Evolutionary conservation across 1,140 invertebrate species (phyloP), one percentile per base, ranked within the genome.

Genomic region (Tyrophagus putrescentiae): DNA sequence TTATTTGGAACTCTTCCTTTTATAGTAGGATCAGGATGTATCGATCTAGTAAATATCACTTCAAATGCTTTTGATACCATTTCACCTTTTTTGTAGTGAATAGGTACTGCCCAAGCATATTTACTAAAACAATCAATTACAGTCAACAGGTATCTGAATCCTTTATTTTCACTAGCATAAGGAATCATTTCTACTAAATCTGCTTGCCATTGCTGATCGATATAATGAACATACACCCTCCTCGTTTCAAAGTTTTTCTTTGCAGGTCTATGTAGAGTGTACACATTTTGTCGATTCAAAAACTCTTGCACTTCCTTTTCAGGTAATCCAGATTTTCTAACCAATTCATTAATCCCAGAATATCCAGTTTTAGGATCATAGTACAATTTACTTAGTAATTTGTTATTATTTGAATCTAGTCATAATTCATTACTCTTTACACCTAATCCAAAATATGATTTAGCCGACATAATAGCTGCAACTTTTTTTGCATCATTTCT

Each of bases 111-210:
- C 66, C 61, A 69, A 13, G 64, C 64, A 57, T 41, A 67, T 50
- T 67, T 68, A 41, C 39, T 56, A 23, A 69, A 67, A 1, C 64
- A 41, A 21, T 69, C 67, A 45, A 69, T 68, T n/a, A 52, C 36
- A 5, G 60, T 61, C 23, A 69, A 45, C 7, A 69, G 21, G 59
- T 62, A 69, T 23, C 44, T 61, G 62, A 45, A 62, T 0, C 61
- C 62, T 33, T 64, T 42, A 52, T 69, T 69, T 34, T 45, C 28
- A 58, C 63, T 57, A 29, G 32, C 41, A 16, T 65, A 28, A 16
- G 4, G 32, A 36, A 39, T 11, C 16, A 69, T 23, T 50, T 68
- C 68, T 28, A 62, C 57, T 18, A 69, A 61, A 60, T 68, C 66
- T 16, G 57, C 61, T 52, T 69, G 63, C 41, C 45, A 67, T 33